Conservation (phyloP, 1,140 invertebrate species). For the Diorhabda elongata region DNA sequence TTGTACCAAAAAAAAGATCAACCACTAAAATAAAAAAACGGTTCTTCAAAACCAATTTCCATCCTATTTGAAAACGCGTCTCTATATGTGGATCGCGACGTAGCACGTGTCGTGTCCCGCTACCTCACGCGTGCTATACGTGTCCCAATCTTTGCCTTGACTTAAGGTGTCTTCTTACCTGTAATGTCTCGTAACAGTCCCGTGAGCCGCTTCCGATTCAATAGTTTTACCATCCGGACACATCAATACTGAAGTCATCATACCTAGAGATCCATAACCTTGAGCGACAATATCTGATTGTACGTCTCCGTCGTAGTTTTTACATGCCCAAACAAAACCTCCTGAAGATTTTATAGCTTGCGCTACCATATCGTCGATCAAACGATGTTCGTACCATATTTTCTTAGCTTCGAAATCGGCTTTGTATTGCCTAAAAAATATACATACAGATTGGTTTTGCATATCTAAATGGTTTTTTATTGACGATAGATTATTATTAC, state of each 20-base stretch:
- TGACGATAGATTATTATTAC: not conserved
- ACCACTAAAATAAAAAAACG: no score
- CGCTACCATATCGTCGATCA: slow-evolving; percentile 92
- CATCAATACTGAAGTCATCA: slow-evolving; percentile 90
- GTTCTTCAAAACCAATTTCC: no score
- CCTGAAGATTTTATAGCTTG: slow-evolving; percentile 78
- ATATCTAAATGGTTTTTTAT: slow-evolving; percentile 4
- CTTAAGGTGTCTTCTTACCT: slow-evolving; percentile 47
- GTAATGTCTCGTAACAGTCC: slow-evolving; percentile 88
- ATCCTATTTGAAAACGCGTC: no score
- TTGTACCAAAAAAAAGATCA: no score
- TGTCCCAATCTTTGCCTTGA: no score
- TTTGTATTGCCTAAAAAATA: slow-evolving; percentile 64
- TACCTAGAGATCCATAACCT: slow-evolving; percentile 80
- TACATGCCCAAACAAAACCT: slow-evolving; percentile 90
- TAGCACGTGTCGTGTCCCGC: no score
- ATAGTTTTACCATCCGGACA: slow-evolving; percentile 89
- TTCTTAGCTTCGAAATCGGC: slow-evolving; percentile 67
- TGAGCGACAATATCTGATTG: slow-evolving; percentile 86
- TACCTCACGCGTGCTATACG: no score
- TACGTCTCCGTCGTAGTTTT: slow-evolving; percentile 90
- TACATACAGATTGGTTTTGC: not conserved
- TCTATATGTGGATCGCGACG: no score
- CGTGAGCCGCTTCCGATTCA: slow-evolving; percentile 88
- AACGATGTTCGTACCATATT: slow-evolving; percentile 89